Base-by-base conservation (phyloP, 2,113 vertebrate species). In the Ophiodon elongatus region DNA sequence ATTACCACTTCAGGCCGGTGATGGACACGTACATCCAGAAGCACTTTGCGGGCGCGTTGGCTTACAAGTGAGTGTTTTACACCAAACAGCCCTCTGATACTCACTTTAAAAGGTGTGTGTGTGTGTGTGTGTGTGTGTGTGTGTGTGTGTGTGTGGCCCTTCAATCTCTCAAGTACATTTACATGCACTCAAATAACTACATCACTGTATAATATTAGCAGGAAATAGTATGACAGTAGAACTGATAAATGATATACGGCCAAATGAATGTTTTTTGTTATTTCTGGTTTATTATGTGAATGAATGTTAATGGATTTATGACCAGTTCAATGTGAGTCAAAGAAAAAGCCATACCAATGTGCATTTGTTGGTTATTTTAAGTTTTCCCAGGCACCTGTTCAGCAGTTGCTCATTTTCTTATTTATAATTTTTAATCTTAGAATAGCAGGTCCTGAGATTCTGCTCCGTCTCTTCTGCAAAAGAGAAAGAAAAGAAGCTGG, bases 11-110 rank as follows among this genome's bases (percentile, higher is more conserved):
- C 93, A 96, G 98, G 60, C 98, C 98, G 0, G 98, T 99, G 73
- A 98, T 99, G 97, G 98, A 99, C 94, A 98, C 97, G 0, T 99
- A 99, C 67, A 99, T 99, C 91, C 98, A 98, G 94, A 99, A 99
- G 88, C 98, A 99, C 93, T 99, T 99, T 80, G 98, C 98, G 67
- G 98, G 98, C 80, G 98, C 98, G 0, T 86, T 99, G 93, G 98
- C 98, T 74, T 99, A 99, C 94, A 99, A 98, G 98, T 99, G 94
- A 93, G 97, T 85, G 27, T 57, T 6, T 73, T 0, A 10, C n/a
- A 50, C 13, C 19, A 23, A 21, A 23, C 50, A 8, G 21, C 9
- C 45, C 45, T 47, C 15, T 6, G 4, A 45, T 45, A 45, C 19
- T 52, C 50, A 23, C 50, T 52, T 21, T 52, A 52, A 21, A 21